These are phyloP conservation scores for Plemyria rubiginata DNA, from an alignment of 2,888 invertebrate genomes.

Conservation along the genomic window DNA sequence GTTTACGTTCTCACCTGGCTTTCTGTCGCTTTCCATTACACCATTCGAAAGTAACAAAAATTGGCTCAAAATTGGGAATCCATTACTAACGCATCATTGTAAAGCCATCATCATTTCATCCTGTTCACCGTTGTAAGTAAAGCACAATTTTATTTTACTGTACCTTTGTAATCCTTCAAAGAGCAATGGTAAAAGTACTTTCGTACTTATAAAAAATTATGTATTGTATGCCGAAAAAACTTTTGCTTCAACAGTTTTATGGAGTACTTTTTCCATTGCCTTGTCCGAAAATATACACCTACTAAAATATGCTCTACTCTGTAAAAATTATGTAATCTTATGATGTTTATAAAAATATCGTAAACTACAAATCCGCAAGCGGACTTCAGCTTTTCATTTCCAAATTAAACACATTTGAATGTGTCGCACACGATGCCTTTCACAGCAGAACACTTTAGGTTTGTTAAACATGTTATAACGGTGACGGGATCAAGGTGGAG, in stretches of 20 bases:
- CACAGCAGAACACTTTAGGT: slow-evolving; percentile 18
- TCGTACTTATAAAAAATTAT: neutral
- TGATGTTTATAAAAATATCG: slow-evolving; percentile 12
- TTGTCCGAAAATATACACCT: slow-evolving; percentile 5
- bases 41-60: slow-evolving; percentile 78
- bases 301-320: neutral
- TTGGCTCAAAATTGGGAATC: slow-evolving; percentile 83
- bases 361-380: slow-evolving; percentile 22
- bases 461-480: slow-evolving; percentile 37
- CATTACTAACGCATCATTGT: slow-evolving; percentile 85
- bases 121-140: slow-evolving; percentile 81
- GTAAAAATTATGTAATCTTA: slow-evolving; percentile 6
- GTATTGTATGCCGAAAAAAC: neutral
- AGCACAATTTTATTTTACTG: slow-evolving; percentile 69
- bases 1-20: slow-evolving; percentile 72
- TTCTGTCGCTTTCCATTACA: slow-evolving; percentile 85
- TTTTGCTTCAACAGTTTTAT: neutral
- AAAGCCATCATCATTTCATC: slow-evolving; percentile 79
- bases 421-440: slow-evolving; percentile 19
- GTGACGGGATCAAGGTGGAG: slow-evolving; percentile 53
- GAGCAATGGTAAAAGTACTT: slow-evolving; percentile 51
- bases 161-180: slow-evolving; percentile 48
- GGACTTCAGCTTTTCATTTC: slow-evolving; percentile 15
- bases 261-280: slow-evolving; percentile 30
- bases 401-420: slow-evolving; percentile 25